A percentile compares a stretch with the other conserved stretches of the same genome.
phyloP scores from a whole-genome alignment of 2,797 vertebrate species.

The Lithobates pipiens region DNA sequence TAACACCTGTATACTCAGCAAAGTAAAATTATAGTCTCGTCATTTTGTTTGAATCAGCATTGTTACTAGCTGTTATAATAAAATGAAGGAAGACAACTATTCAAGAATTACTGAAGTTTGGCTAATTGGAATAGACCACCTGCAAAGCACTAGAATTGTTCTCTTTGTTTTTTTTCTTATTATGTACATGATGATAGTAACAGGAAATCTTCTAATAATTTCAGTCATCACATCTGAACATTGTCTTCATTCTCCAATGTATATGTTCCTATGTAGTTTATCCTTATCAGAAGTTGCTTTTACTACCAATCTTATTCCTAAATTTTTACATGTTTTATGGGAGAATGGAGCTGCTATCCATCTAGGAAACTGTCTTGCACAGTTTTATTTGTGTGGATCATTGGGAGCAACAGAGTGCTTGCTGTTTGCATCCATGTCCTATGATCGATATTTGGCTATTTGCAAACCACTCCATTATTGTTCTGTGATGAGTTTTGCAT shows the following conservation, averaged over 20 bases:
- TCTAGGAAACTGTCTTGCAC: conserved; percentile 60
- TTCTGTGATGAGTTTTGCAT: conserved; percentile 56
- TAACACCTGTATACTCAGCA: neutral
- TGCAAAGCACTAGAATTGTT: neutral
- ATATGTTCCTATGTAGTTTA: conserved; percentile 24
- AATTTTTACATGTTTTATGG: neutral
- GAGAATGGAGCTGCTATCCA: neutral
- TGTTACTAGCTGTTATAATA: neutral
- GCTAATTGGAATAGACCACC: conserved; percentile 8
- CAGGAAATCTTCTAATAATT: conserved; percentile 65
- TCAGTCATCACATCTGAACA: conserved; percentile 54
- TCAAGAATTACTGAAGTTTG: conserved; percentile 13
- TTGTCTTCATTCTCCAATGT: conserved; percentile 65
- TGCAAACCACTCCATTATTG: conserved; percentile 65
- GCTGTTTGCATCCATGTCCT: conserved; percentile 38
- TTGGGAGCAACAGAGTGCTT: conserved; percentile 61
- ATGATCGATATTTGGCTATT: conserved; percentile 63
- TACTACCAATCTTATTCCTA: conserved; percentile 26
- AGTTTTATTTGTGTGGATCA: conserved; percentile 38
- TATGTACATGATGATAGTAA: conserved; percentile 59
- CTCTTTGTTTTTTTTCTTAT: conserved; percentile 45
- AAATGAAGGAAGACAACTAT: neutral
- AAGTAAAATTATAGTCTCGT: neutral
- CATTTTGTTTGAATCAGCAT: neutral
- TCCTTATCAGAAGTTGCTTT: conserved; percentile 21